These are phyloP conservation scores for Dermatophagoides farinae DNA, from an alignment of 1,140 invertebrate species.

Conservation along the genomic window DNA sequence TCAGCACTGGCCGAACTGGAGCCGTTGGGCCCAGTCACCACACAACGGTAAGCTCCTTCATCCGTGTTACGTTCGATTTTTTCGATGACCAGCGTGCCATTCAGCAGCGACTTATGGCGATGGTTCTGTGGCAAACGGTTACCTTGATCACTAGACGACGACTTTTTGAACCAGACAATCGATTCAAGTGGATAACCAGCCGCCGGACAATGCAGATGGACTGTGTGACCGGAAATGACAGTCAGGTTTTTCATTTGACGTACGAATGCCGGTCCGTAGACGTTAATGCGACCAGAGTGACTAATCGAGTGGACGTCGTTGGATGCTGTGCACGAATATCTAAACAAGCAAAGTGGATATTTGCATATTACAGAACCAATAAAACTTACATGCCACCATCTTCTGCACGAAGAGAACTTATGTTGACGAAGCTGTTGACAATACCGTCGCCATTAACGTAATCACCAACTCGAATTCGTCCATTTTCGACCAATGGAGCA, in stretches of 20 bases:
- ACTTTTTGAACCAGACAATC: conserved; percentile 42
- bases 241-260: conserved; percentile 73
- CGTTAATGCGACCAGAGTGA: conserved; percentile 66
- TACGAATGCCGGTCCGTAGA: conserved; percentile 64
- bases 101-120: conserved; percentile 76
- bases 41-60: conserved; percentile 20
- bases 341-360: background rate
- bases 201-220: conserved; percentile 73
- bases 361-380: too few species aligned
- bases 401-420: conserved; percentile 46
- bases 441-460: conserved; percentile 75
- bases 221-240: conserved; percentile 60
- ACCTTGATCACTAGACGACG: too few species aligned
- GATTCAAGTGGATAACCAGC: conserved; percentile 73
- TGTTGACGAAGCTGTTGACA: conserved; percentile 83
- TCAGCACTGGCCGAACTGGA: conserved; percentile 54
- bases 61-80: conserved; percentile 56
- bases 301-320: conserved; percentile 52
- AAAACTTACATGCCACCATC: conserved; percentile 62
- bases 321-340: conserved; percentile 57
- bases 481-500: conserved; percentile 13
- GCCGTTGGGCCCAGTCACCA: conserved; percentile 55
- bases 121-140: conserved; percentile 59
- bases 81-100: conserved; percentile 79
- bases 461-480: conserved; percentile 42